Conservation (phyloP, 2,888 invertebrate genomes). For the Cheilosia vulpina region DNA sequence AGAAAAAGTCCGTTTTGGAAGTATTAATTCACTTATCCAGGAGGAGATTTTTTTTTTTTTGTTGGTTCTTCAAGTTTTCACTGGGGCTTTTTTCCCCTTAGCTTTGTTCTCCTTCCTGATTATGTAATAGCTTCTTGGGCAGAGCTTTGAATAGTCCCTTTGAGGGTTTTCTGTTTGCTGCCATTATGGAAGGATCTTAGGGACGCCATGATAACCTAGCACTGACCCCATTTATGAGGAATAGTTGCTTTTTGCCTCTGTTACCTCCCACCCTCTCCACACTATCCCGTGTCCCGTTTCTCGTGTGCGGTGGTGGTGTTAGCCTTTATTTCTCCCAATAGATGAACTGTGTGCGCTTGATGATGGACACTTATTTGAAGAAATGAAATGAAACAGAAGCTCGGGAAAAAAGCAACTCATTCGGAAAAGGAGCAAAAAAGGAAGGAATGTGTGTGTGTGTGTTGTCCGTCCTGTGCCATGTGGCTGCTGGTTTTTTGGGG, state of each 20-base stretch:
- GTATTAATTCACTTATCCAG: slow-evolving; percentile 57
- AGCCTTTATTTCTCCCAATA: slow-evolving; percentile 50
- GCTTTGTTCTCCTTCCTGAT: slow-evolving; percentile 35
- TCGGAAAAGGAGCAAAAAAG: slow-evolving; percentile 46
- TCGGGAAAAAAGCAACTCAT: slow-evolving; percentile 58
- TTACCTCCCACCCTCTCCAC: neutral
- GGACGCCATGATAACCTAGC: slow-evolving; percentile 74
- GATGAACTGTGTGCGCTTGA: slow-evolving; percentile 64
- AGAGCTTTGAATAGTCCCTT: slow-evolving; percentile 61
- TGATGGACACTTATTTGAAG: slow-evolving; percentile 67
- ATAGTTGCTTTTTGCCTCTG: slow-evolving; percentile 1
- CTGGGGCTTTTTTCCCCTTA: slow-evolving; percentile 57
- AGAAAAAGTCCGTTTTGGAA: slow-evolving; percentile 38
- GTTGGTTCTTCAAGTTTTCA: neutral
- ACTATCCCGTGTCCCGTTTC: neutral
- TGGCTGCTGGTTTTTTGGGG: slow-evolving; percentile 19
- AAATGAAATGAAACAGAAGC: slow-evolving; percentile 69
- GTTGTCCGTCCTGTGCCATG: slow-evolving; percentile 16
- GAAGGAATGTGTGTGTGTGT: slow-evolving; percentile 27
- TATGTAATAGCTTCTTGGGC: slow-evolving; percentile 64
- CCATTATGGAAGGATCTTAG: slow-evolving; percentile 52
- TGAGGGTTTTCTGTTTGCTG: neutral
- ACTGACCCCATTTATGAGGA: slow-evolving; percentile 73
- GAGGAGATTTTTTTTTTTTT: slow-evolving; percentile 26
- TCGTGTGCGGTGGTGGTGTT: slow-evolving; percentile 16